These are phyloP conservation scores for Podotricha telesiphe DNA, from an alignment of 2,888 invertebrate species.

Conservation along the genomic window DNA sequence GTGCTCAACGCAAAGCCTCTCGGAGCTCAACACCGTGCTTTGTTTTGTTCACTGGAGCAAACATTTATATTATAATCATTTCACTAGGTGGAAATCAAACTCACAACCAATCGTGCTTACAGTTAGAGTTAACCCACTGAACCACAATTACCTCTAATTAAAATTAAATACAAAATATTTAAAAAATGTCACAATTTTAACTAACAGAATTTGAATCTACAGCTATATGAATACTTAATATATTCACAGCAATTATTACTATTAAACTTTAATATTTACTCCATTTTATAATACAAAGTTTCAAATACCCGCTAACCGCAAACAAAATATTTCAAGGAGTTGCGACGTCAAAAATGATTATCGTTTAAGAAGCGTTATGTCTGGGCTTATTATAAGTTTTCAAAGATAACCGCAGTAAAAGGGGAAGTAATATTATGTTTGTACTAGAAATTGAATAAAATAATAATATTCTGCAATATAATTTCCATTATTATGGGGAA, in stretches of 20 bases:
- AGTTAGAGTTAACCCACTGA: too few species aligned
- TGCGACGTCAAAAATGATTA: conserved; percentile 25
- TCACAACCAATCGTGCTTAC: too few species aligned
- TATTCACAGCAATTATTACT: background rate
- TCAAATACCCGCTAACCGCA: background rate
- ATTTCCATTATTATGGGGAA: background rate
- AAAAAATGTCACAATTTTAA: too few species aligned
- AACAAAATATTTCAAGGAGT: conserved; percentile 12
- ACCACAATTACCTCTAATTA: too few species aligned
- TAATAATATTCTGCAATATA: background rate
- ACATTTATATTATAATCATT: too few species aligned
- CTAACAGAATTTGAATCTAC: too few species aligned
- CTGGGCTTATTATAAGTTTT: conserved; percentile 15
- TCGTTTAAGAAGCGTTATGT: conserved; percentile 14
- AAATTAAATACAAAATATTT: too few species aligned
- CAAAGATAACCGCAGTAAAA: conserved; percentile 13
- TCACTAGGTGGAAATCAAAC: too few species aligned
- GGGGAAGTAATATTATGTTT: background rate
- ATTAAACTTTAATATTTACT: background rate
- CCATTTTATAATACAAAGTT: background rate
- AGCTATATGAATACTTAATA: background rate
- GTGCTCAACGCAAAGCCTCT: too few species aligned
- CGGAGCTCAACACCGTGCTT: too few species aligned
- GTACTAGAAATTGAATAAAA: conserved; percentile 8
- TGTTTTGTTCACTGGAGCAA: too few species aligned